Percentiles rank a stretch among this genome's conserved stretches.
These are phyloP conservation scores for Dicrostonyx torquatus DNA, from an alignment of 2,797 vertebrate species.

Conservation along the genomic window DNA sequence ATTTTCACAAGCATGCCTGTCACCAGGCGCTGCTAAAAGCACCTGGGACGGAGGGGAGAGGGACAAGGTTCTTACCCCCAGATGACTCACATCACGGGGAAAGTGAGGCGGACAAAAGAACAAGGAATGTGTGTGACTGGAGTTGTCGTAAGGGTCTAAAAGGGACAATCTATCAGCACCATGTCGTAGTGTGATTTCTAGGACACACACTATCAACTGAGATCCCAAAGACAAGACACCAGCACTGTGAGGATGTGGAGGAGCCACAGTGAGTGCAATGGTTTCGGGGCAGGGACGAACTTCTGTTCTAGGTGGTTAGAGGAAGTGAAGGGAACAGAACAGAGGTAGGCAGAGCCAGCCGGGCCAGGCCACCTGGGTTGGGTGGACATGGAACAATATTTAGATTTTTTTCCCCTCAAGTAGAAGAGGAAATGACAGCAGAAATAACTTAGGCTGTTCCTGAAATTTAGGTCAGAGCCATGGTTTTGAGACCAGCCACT, in stretches of 20 bases:
- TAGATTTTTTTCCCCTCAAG: neutral
- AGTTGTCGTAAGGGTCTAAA: neutral
- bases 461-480: neutral
- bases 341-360: neutral
- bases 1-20: neutral
- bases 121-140: neutral
- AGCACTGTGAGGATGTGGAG: neutral
- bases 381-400: neutral
- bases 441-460: neutral
- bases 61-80: neutral
- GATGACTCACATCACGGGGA: neutral
- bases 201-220: neutral
- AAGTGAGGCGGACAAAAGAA: neutral
- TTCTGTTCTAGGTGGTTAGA: neutral
- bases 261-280: neutral
- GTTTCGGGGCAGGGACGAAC: neutral
- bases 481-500: neutral
- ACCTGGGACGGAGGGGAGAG: neutral
- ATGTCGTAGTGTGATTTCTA: neutral
- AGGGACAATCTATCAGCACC: neutral
- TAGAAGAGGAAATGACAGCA: conserved; percentile 4
- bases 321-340: neutral
- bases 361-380: neutral
- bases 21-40: neutral
- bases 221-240: neutral